Base-by-base conservation (phyloP, 2,113 vertebrate genomes). In the Tetraodon nigroviridis region DNA sequence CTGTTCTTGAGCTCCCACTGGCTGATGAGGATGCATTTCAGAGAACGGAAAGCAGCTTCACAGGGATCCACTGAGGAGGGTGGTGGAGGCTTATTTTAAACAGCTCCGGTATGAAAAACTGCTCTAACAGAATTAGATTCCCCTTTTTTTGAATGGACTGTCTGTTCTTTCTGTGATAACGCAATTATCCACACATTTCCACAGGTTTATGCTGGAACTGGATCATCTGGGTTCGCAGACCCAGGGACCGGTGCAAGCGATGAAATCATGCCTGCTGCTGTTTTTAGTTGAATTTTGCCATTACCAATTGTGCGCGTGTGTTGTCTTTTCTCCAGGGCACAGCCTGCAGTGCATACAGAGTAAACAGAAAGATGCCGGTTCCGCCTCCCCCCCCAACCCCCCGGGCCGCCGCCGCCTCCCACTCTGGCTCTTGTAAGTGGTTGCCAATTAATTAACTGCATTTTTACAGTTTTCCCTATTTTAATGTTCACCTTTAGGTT, bases 381-480 rank as follows among this genome's bases (percentile, higher is more conserved):
- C 96, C 96, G 0, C 93, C 92, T 49, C 95, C 95, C 24, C 95
- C 95, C 85, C 94, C 95, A 0, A 0, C 93, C 90, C 14, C 85
- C 90, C 1, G 85, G 88, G 37, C 83, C 89, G 17, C 95, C 95
- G 0, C 94, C 95, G 1, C 94, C 95, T 41, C 88, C 87, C 37
- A 96, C 93, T 0, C 72, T 96, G 42, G 45, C 89, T 52, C 3
- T 83, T 85, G 97, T 99, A 87, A 92, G 91, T 50, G 12, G 1
- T 5, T 8, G 12, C 27, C 0, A 18, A 6, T 42, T 27, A 27
- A 27, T 27, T 27, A 3, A n/a, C 57, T 1, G n/a, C 58, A 6
- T 41, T 17, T 7, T 45, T n/a, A 45, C 44, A 16, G 19, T 48
- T 44, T 51, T 0, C 51, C 37, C 24, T 5, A 24, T 5, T 27